A percentile compares a stretch with the other conserved stretches of the same genome.
phyloP scores from a whole-genome alignment of 2,888 invertebrate genomes.

The Cheilosia urbana region DNA sequence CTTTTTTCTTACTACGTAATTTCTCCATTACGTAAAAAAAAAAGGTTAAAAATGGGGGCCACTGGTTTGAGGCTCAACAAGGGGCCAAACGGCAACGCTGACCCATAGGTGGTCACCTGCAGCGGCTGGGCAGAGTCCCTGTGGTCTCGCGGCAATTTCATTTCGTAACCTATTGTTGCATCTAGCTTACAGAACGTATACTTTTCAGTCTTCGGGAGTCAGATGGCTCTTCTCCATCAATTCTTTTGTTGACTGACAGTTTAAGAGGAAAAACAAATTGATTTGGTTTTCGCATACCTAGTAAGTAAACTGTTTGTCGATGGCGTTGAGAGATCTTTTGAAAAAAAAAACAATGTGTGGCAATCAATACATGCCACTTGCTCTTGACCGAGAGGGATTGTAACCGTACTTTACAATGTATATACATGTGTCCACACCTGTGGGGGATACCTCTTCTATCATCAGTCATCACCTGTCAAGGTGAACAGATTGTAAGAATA shows the following conservation, averaged over 20 bases:
- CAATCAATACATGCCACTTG: not conserved
- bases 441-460: not conserved
- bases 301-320: not conserved
- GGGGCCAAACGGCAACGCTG: too few relatives aligned
- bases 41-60: too few relatives aligned
- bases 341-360: not conserved
- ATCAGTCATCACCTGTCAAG: not conserved
- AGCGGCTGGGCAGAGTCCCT: too few relatives aligned
- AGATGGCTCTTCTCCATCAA: not conserved
- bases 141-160: too few relatives aligned
- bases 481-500: not conserved
- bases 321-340: not conserved
- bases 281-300: not conserved
- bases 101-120: too few relatives aligned
- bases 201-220: not conserved
- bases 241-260: not conserved
- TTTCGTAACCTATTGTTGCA: too few relatives aligned
- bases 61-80: too few relatives aligned
- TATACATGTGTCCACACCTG: not conserved
- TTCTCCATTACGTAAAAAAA: too few relatives aligned
- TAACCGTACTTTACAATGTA: not conserved
- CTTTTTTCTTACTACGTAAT: too few relatives aligned
- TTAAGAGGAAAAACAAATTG: not conserved
- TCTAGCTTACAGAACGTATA: not conserved
- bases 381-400: constrained; percentile 4